Base-by-base conservation (phyloP, 2,113 vertebrate species). In the Perca flavescens region DNA sequence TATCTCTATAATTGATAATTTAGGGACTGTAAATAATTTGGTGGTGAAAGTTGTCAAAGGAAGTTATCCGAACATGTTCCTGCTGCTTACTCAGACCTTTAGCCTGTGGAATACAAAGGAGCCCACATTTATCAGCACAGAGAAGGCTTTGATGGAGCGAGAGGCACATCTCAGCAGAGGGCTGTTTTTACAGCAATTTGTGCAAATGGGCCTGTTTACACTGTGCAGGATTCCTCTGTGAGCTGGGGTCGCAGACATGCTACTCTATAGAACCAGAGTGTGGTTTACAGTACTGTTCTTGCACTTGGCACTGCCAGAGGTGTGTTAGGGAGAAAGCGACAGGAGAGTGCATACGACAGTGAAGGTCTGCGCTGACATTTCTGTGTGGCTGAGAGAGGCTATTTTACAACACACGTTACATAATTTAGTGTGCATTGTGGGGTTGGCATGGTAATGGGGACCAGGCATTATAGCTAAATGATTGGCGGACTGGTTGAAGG, bases 121-220 rank as follows among this genome's bases (percentile, higher is more conserved):
- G 80, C 74, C 86, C 89, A 89, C 90, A 92, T 89, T 67, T 74
- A 82, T 88, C 54, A 22, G 66, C 83, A 94, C 87, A 94, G 91
- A 91, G 88, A 34, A 53, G 72, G 57, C 90, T 88, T 91, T 93
- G 88, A 89, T 72, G 69, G 72, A 78, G 80, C 9, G 1, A 34
- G 58, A 21, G 84, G 86, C 77, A 77, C 66, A 79, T 79, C 60
- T 80, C 83, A 58, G 80, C 66, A 19, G 86, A 84, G 88, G 67
- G 74, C 79, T 93, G 91, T 90, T 93, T 93, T 91, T 80, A 83
- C 4, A 89, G 92, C 87, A 88, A 92, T 94, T 94, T 92, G 78
- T 86, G 87, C 52, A 84, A 86, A 92, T 90, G 79, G 75, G 77
- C 86, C 80, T 93, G 80, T 91, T 91, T 89, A 91, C 83, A 83